Conservation (phyloP, 37 sponge, comb jelly and placozoan genomes). For the Oscarella lobularis region DNA sequence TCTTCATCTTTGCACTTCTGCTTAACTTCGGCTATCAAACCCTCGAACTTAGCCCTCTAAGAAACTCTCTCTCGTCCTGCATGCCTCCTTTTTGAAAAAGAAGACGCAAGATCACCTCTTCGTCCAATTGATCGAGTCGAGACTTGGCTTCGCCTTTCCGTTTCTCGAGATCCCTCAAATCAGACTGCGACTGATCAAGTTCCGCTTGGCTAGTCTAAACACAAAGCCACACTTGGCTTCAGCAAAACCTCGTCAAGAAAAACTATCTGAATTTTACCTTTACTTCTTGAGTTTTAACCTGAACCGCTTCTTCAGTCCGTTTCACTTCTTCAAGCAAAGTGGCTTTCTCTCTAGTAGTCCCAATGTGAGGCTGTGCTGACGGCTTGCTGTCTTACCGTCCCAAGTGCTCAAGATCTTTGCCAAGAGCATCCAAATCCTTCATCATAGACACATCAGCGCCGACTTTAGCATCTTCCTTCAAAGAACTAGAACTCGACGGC, state of each 20-base stretch:
- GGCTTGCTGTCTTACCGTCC: conserved; percentile 18
- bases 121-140: conserved; percentile 33
- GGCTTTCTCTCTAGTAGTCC: conserved; percentile 25
- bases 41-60: conserved; percentile 24
- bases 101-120: conserved; percentile 24
- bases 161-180: conserved; percentile 33
- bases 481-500: conserved; percentile 20
- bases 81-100: not conserved
- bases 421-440: conserved; percentile 61
- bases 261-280: conserved; percentile 6
- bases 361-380: not conserved
- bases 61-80: not conserved
- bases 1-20: conserved; percentile 36
- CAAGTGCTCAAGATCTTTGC: conserved; percentile 42
- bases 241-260: not conserved
- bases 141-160: conserved; percentile 29
- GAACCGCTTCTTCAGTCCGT: conserved; percentile 27
- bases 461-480: not conserved
- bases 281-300: conserved; percentile 19
- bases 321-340: conserved; percentile 21
- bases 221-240: not conserved
- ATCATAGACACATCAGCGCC: conserved; percentile 65
- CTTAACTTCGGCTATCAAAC: conserved; percentile 27
- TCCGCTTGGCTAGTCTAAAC: conserved; percentile 23
- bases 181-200: not conserved